Base-by-base conservation (phyloP, 2,888 invertebrate species). In the Lapara coniferarum region DNA sequence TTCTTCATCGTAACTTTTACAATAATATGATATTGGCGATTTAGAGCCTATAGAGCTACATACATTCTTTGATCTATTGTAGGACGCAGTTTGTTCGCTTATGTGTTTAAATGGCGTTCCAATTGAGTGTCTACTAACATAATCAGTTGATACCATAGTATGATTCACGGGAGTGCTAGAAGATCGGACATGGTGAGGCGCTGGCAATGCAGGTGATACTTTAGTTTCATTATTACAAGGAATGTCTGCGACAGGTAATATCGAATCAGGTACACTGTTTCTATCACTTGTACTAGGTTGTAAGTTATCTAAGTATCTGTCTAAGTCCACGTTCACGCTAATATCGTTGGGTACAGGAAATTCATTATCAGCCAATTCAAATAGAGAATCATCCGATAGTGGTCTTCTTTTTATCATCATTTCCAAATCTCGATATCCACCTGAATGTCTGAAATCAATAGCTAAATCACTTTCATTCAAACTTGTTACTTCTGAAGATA, bases 361-460 rank as follows among this genome's bases (percentile, higher is more conserved):
- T 75, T 95, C 95, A 25, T 95, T 87, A 13, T 95, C 95, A 71
- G 95, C 95, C 58, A 96, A 90, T 82, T 96, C 96, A 81, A 96
- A 96, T 57, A 96, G 89, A 66, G 96, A 96, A 77, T 97, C 96
- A 81, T 96, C 96, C 25, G 97, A 97, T 5, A 97, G 94, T 0
- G 97, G 97, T 75, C 97, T 91, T 67, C 97, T 92, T 79, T 96
- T 97, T 57, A 96, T 85, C 77, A 95, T 95, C 44, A 94, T 92
- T 78, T 96, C 95, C 56, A 95, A 93, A 72, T 95, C 94, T 75
- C 92, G 93, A 74, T 90, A 91, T 30, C 78, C 82, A 71, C 88
- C 84, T 2, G 89, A 84, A 80, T 92, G 87, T 70, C 95, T 89
- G 8, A 95, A 88, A 75, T 96, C 96, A 4, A 95, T 89, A 72